Percentiles rank a stretch among this genome's conserved stretches.
These are phyloP conservation scores for Drosophila nikananu DNA, from an alignment of 1,140 invertebrate species.

Conservation along the genomic window DNA sequence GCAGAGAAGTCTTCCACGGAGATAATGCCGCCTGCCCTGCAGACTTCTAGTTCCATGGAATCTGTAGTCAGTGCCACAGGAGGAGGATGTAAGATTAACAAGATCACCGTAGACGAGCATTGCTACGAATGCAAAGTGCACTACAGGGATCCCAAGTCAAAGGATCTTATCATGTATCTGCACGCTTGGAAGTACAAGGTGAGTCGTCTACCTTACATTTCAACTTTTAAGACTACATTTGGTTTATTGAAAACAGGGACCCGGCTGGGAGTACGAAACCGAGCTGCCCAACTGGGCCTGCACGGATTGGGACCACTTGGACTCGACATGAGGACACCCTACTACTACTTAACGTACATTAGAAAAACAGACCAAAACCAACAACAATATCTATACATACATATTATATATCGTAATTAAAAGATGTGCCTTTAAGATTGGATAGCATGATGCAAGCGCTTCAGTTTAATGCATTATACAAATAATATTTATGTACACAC, in stretches of 20 bases:
- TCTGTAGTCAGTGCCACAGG: not conserved
- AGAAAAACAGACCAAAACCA: slow-evolving; percentile 54
- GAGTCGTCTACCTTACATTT: not conserved
- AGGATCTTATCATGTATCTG: slow-evolving; percentile 97
- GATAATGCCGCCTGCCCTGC: slow-evolving; percentile 4
- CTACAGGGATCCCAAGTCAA: slow-evolving; percentile 95
- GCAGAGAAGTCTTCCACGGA: slow-evolving; percentile 31
- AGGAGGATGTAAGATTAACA: slow-evolving; percentile 87
- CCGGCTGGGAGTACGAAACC: slow-evolving; percentile 95
- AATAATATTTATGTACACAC: slow-evolving; percentile 38
- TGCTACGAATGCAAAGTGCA: slow-evolving; percentile 97
- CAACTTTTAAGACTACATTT: not conserved
- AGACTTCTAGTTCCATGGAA: slow-evolving; percentile 17
- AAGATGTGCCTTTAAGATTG: slow-evolving; percentile 61
- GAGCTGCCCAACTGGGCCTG: slow-evolving; percentile 94
- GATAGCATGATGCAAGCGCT: slow-evolving; percentile 41
- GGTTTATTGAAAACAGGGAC: slow-evolving; percentile 87
- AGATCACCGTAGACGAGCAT: slow-evolving; percentile 92
- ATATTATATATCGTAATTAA: slow-evolving; percentile 44
- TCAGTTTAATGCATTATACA: slow-evolving; percentile 30
- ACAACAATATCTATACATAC: slow-evolving; percentile 33
- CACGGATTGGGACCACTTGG: slow-evolving; percentile 90
- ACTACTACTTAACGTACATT: slow-evolving; percentile 10
- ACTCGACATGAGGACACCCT: slow-evolving; percentile 47
- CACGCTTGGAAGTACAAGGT: slow-evolving; percentile 97